Base-by-base conservation (phyloP, 2,113 vertebrate species). In the Euleptes europaea region DNA sequence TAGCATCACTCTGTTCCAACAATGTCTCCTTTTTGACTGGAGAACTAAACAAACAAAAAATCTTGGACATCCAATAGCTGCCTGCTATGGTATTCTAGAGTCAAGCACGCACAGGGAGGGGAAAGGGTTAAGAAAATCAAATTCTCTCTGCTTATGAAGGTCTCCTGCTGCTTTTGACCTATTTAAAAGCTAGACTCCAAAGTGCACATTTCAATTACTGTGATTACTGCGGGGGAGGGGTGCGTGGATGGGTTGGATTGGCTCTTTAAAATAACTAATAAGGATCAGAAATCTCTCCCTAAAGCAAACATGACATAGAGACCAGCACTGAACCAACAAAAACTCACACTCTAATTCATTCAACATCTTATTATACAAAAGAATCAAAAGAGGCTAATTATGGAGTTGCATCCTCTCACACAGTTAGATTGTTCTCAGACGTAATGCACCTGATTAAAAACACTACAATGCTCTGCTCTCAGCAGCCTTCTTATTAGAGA, bases 161-260 rank as follows among this genome's bases (percentile, higher is more conserved):
- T 80, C 88, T 93, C 90, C 91, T 92, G 91, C 89, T 91, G 90
- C 80, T 95, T 94, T 85, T 96, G 93, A 94, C 92, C 92, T 95
- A 93, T 93, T 95, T 94, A 94, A 93, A 90, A 93, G 91, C 89
- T 82, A 92, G 92, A 91, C 82, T 90, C 88, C 83, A 72, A 93
- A 92, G 89, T 89, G 87, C 80, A 92, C 90, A 71, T 90, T 94
- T 85, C 91, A 90, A 90, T 90, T 91, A 94, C 86, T 54, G 23
- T 82, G 44, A 77, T 84, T 76, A 54, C 72, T 84, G 31, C 33
- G 38, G 33, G 47, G 15, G 54, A 66, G 85, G 66, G 88, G 84
- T 80, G 82, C 57, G 77, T 73, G 85, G 91, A 65, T 57, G 54
- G 86, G 77, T 90, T 88, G 40, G 54, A 6, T 88, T 54, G 88